These are phyloP conservation scores for Bombus affinis DNA, from an alignment of 1,140 invertebrate species.

Conservation along the genomic window DNA sequence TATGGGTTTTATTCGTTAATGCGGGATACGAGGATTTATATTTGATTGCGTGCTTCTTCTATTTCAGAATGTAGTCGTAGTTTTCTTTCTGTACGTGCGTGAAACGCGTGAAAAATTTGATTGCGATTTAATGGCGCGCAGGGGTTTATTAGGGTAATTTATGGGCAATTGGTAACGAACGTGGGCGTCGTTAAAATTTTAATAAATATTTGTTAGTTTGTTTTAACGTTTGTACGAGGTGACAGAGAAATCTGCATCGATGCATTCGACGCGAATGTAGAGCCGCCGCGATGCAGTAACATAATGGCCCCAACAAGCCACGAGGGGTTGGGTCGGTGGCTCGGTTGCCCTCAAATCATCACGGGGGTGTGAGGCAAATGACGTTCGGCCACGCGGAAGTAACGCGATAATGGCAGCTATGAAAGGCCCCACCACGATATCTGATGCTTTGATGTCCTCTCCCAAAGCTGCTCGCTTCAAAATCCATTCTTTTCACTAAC, in stretches of 20 bases:
- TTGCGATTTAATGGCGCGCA: neutral
- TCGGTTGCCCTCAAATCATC: slow-evolving; percentile 81
- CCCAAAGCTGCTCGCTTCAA: slow-evolving; percentile 37
- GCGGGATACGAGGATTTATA: neutral
- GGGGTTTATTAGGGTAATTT: neutral
- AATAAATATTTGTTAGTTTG: slow-evolving; percentile 28
- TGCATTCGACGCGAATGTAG: slow-evolving; percentile 52
- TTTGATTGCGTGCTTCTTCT: neutral
- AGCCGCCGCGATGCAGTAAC: slow-evolving; percentile 51
- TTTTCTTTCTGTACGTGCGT: neutral
- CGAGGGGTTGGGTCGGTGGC: slow-evolving; percentile 63
- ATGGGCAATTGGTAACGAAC: neutral
- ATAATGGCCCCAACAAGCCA: slow-evolving; percentile 65
- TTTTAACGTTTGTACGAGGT: slow-evolving; percentile 20
- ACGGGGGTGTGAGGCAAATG: slow-evolving; percentile 76
- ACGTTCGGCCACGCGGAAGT: slow-evolving; percentile 76
- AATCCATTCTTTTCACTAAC: slow-evolving; percentile 53
- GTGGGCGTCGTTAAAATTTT: neutral
- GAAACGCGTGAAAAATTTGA: neutral
- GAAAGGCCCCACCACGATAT: slow-evolving; percentile 73
- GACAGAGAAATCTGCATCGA: slow-evolving; percentile 38
- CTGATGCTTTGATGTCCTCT: slow-evolving; percentile 77
- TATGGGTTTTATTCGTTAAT: slow-evolving; percentile 10
- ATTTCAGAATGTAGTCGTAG: neutral
- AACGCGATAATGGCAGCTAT: slow-evolving; percentile 78